Evolutionary conservation across 2,888 invertebrate species (phyloP).

Genomic region (Pristionchus mayeri): DNA sequence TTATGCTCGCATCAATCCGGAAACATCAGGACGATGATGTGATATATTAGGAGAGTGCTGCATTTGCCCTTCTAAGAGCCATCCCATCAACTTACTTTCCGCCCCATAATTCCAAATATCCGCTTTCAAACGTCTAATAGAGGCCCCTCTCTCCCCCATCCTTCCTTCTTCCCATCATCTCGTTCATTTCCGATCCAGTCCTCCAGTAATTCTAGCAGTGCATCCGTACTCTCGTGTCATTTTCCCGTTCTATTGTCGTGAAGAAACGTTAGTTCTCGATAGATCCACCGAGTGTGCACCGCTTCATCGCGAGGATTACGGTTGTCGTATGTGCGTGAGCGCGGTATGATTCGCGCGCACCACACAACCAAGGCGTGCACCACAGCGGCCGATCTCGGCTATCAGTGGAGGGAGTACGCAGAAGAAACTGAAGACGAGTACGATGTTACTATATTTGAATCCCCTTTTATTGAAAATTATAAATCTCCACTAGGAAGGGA

Average conservation of each 20-base stretch:
- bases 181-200: neutral
- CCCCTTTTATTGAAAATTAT: neutral
- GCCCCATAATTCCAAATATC: slow-evolving; percentile 27
- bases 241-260: neutral
- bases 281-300: neutral
- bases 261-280: slow-evolving; percentile 18
- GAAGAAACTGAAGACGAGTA: slow-evolving; percentile 37
- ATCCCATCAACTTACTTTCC: neutral
- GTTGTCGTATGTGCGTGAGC: slow-evolving; percentile 3
- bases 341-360: slow-evolving; percentile 47
- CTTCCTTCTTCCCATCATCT: neutral
- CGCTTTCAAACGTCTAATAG: slow-evolving; percentile 13
- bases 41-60: neutral
- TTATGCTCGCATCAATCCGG: neutral
- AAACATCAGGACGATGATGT: neutral
- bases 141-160: neutral
- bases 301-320: neutral
- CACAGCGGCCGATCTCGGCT: slow-evolving; percentile 46
- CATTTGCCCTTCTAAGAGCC: neutral
- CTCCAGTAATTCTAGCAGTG: neutral
- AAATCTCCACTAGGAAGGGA: neutral
- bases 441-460: neutral
- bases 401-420: slow-evolving; percentile 42
- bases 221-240: neutral
- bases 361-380: neutral